Percentiles rank a stretch among this genome's conserved stretches.
phyloP scores from a whole-genome alignment of 2,797 vertebrate genomes.

The Phrynocephalus guinanensis region DNA sequence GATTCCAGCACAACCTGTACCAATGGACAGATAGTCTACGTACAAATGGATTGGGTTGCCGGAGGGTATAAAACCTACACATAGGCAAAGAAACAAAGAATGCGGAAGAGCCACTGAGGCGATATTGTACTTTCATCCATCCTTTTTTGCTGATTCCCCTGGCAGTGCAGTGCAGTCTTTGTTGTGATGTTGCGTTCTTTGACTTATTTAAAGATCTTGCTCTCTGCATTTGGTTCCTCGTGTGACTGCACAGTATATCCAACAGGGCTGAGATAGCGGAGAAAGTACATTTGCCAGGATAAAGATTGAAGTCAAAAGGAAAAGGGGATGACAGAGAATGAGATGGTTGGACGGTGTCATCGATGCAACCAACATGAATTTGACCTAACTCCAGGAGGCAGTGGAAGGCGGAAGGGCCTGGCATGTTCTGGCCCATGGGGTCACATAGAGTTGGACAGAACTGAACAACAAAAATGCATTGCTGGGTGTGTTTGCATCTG shows the following conservation, averaged over 20 bases:
- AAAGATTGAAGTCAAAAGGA: too few relatives aligned
- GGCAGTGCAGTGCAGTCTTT: neutral
- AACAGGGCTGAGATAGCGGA: neutral
- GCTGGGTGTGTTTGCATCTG: slow-evolving; percentile 1
- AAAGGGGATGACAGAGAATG: too few relatives aligned
- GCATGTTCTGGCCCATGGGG: too few relatives aligned
- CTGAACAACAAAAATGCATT: neutral
- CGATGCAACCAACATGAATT: too few relatives aligned
- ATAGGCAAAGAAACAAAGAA: neutral
- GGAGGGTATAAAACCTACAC: neutral
- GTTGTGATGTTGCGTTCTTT: neutral
- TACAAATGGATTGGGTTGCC: neutral
- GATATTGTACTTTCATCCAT: neutral
- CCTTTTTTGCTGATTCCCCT: neutral
- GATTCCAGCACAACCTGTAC: neutral
- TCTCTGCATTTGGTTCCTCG: neutral
- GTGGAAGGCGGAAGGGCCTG: too few relatives aligned
- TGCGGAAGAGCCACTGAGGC: neutral
- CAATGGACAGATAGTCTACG: neutral
- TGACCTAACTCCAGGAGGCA: too few relatives aligned
- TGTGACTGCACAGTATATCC: neutral
- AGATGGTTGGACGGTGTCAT: too few relatives aligned
- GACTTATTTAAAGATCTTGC: neutral
- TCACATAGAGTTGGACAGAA: too few relatives aligned
- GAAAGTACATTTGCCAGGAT: neutral